These are phyloP conservation scores for Kryphioiulus occultus DNA, from an alignment of 2,888 invertebrate genomes.

Conservation along the genomic window DNA sequence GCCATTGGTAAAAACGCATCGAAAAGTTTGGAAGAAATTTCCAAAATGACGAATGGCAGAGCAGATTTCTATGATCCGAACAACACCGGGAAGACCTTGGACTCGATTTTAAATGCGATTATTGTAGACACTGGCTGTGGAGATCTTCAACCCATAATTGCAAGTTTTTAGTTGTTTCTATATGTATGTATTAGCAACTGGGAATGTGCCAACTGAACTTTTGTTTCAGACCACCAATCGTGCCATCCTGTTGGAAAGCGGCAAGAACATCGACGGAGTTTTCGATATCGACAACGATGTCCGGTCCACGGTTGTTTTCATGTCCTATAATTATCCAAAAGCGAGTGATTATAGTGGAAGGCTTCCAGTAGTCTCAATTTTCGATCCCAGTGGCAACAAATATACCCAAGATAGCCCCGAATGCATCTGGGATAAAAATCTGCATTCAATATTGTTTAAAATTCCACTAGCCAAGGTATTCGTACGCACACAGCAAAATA, in stretches of 20 bases:
- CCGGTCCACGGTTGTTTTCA: constrained; percentile 7
- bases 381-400: background rate
- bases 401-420: background rate
- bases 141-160: background rate
- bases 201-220: background rate
- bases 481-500: too few relatives aligned
- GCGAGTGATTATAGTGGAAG: background rate
- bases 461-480: background rate
- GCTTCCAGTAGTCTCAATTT: constrained; percentile 7
- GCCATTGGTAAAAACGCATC: constrained; percentile 53
- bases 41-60: constrained; percentile 54
- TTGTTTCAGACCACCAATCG: background rate
- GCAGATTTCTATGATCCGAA: constrained; percentile 51
- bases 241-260: constrained; percentile 1
- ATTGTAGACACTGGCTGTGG: background rate
- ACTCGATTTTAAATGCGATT: constrained; percentile 18
- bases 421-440: background rate
- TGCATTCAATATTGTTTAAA: background rate
- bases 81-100: background rate
- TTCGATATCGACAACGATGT: background rate
- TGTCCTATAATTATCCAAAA: constrained; percentile 37
- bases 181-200: background rate
- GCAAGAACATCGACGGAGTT: background rate
- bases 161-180: background rate
- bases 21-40: constrained; percentile 52